Conservation (phyloP, 2,113 vertebrate species). For the Brachypodius melanocephalos region DNA sequence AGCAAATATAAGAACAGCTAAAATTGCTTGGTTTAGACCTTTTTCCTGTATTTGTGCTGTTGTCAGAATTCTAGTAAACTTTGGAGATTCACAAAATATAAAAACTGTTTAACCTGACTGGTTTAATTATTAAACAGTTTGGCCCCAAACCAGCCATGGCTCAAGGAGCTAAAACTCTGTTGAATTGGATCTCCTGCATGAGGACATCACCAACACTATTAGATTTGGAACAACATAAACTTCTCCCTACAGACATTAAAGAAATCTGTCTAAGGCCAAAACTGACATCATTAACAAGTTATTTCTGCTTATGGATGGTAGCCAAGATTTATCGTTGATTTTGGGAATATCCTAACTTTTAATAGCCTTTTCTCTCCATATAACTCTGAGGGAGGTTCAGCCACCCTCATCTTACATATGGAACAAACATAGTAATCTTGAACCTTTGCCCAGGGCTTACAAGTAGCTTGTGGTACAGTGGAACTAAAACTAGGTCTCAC, state of each 20-base stretch:
- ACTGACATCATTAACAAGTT: neutral
- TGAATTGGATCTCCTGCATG: neutral
- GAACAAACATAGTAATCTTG: neutral
- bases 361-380: neutral
- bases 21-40: neutral
- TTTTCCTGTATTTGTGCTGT: neutral
- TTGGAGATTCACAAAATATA: neutral
- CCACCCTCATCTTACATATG: neutral
- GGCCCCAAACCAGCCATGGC: neutral
- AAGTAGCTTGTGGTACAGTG: accelerated
- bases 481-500: neutral
- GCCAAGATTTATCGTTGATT: neutral
- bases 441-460: neutral
- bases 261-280: neutral
- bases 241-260: neutral
- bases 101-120: conserved; percentile 3
- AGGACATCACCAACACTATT: neutral
- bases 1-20: neutral
- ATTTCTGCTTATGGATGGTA: neutral
- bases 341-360: neutral
- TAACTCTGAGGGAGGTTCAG: neutral
- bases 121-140: conserved; percentile 46
- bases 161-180: neutral
- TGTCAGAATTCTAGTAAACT: conserved; percentile 28
- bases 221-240: neutral